These are phyloP conservation scores for Tyrophagus putrescentiae DNA, from an alignment of 1,140 invertebrate genomes.

Conservation along the genomic window DNA sequence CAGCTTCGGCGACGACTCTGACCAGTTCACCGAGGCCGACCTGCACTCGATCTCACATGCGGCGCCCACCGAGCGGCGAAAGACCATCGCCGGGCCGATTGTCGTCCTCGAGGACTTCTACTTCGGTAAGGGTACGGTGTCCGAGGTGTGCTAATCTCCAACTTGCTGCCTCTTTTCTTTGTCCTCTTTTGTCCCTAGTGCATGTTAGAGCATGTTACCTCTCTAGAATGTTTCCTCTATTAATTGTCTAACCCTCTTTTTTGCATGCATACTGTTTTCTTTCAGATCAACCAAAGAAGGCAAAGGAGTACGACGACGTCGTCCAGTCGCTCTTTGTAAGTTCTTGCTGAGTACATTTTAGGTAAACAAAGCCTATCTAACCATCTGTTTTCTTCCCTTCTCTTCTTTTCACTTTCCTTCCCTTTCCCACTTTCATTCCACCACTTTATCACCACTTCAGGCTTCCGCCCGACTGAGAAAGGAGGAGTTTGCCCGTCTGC, in stretches of 20 bases:
- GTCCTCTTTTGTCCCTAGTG: not conserved
- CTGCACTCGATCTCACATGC: not conserved
- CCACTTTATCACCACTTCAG: conserved; percentile 25
- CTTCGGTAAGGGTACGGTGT: conserved; percentile 10
- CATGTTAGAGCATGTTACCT: not conserved
- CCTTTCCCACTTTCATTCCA: too few species aligned
- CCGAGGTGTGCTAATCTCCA: too few species aligned
- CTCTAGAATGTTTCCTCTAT: not conserved
- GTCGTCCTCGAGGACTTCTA: conserved; percentile 13
- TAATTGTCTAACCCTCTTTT: not conserved
- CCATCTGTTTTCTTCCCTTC: not conserved
- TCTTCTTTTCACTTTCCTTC: conserved; percentile 2
- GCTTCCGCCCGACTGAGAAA: conserved; percentile 37
- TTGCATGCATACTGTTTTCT: not conserved
- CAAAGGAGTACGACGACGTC: conserved; percentile 20
- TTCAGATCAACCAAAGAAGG: conserved; percentile 17
- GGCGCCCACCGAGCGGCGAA: not conserved
- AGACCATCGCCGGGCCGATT: conserved; percentile 16
- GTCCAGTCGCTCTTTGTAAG: conserved; percentile 24
- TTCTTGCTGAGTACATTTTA: too few species aligned
- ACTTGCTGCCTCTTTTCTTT: too few species aligned
- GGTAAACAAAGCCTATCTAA: too few species aligned
- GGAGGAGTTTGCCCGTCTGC: conserved; percentile 36
- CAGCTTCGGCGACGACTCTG: not conserved
- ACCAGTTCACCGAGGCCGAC: not conserved